Conservation (phyloP, 2,888 invertebrate genomes). For the Alcis repandata region DNA sequence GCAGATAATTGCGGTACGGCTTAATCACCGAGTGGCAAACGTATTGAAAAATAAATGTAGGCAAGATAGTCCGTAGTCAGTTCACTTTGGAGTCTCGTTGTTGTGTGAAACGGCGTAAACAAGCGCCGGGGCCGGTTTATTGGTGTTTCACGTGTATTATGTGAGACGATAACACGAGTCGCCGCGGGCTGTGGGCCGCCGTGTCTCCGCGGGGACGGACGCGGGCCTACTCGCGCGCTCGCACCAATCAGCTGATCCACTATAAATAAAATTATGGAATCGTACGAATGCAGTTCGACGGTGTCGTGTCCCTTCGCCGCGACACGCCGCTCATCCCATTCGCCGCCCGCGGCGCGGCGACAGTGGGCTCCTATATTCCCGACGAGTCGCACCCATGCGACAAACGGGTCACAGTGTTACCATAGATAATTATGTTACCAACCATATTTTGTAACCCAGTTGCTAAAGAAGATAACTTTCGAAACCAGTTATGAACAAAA, state of each 20-base stretch:
- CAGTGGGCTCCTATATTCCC: not conserved
- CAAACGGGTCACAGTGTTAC: no score
- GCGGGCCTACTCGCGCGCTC: conserved; percentile 48
- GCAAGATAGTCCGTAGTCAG: conserved; percentile 45
- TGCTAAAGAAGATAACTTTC: not conserved
- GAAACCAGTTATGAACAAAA: not conserved
- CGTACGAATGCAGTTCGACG: conserved; percentile 71
- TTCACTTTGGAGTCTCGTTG: conserved; percentile 55
- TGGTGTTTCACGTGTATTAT: conserved; percentile 64
- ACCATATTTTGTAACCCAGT: not conserved
- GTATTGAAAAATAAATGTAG: conserved; percentile 24
- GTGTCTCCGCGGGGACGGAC: conserved; percentile 43
- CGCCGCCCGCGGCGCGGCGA: not conserved
- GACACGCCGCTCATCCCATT: conserved; percentile 1
- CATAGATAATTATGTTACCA: not conserved
- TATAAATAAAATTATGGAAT: conserved; percentile 84
- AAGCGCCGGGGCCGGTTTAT: conserved; percentile 65
- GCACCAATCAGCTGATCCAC: conserved; percentile 78
- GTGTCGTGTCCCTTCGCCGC: conserved; percentile 36
- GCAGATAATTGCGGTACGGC: conserved; percentile 21
- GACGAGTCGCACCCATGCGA: not conserved
- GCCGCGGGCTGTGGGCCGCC: conserved; percentile 22
- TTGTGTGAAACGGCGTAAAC: conserved; percentile 62
- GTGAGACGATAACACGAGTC: conserved; percentile 55
- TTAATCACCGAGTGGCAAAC: conserved; percentile 30